phyloP scores from a whole-genome alignment of 2,888 invertebrate genomes.

The Nemurella pictetii region DNA sequence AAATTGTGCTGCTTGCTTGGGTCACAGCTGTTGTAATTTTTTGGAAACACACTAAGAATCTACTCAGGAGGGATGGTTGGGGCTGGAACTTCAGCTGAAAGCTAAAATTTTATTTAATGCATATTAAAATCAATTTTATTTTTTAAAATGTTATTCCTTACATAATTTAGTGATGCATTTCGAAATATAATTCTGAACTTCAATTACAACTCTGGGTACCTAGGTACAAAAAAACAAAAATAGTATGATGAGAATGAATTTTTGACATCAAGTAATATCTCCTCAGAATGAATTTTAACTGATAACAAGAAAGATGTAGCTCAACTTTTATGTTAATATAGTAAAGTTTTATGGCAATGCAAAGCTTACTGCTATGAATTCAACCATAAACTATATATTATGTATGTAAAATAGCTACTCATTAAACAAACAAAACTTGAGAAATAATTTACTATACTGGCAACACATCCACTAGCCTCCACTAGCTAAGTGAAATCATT shows the following conservation, averaged over 20 bases:
- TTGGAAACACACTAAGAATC: too few species aligned
- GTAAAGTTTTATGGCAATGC: neutral
- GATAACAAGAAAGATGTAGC: neutral
- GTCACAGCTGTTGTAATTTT: too few species aligned
- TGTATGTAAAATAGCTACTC: neutral
- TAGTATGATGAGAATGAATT: neutral
- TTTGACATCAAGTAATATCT: neutral
- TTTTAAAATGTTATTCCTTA: neutral
- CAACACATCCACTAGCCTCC: neutral
- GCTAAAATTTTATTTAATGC: too few species aligned
- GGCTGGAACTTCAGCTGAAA: too few species aligned
- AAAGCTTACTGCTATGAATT: neutral
- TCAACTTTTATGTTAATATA: neutral
- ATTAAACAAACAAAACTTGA: neutral
- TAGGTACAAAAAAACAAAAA: neutral
- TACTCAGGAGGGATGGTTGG: too few species aligned
- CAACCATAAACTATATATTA: neutral
- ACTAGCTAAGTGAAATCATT: neutral
- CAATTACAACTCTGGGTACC: neutral
- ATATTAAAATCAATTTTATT: conserved; percentile 20
- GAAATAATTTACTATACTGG: neutral
- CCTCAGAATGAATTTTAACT: neutral
- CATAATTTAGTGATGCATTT: too few species aligned
- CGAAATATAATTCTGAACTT: too few species aligned
- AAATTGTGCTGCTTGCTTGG: too few species aligned